Conservation (phyloP, 2,797 vertebrate genomes). For the Numenius phaeopus region DNA sequence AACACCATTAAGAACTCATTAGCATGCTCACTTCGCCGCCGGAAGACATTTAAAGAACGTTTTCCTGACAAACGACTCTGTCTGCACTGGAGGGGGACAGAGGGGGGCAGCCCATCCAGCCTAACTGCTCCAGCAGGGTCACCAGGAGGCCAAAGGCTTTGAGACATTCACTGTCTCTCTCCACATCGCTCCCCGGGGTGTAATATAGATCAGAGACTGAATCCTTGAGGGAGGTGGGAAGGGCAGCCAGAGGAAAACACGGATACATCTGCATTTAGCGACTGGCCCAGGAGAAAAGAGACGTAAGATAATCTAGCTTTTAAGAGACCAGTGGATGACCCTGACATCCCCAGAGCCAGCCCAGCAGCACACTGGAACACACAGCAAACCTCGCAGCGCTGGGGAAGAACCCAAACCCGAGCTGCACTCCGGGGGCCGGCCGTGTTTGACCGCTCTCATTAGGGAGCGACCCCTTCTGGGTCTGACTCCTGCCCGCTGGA, state of each 20-base stretch:
- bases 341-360: neutral
- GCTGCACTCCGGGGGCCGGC: neutral
- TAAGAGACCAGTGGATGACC: neutral
- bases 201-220: neutral
- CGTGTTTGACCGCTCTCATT: neutral
- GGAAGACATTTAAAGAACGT: slow-evolving; percentile 26
- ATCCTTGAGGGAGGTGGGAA: neutral
- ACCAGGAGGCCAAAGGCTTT: slow-evolving; percentile 12
- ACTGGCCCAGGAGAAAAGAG: neutral
- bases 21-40: neutral
- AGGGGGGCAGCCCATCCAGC: neutral
- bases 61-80: neutral
- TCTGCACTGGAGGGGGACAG: neutral
- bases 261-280: neutral
- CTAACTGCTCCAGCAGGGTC: neutral
- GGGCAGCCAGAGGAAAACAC: neutral
- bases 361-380: neutral
- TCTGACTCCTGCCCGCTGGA: neutral
- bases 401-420: neutral
- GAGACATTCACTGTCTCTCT: neutral
- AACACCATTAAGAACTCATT: slow-evolving; percentile 40
- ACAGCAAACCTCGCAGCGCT: neutral
- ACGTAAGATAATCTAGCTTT: neutral
- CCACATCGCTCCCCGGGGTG: neutral
- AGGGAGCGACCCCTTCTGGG: neutral